Evolutionary conservation across 2,113 vertebrate species (phyloP).

Genomic region (Scortum barcoo): DNA sequence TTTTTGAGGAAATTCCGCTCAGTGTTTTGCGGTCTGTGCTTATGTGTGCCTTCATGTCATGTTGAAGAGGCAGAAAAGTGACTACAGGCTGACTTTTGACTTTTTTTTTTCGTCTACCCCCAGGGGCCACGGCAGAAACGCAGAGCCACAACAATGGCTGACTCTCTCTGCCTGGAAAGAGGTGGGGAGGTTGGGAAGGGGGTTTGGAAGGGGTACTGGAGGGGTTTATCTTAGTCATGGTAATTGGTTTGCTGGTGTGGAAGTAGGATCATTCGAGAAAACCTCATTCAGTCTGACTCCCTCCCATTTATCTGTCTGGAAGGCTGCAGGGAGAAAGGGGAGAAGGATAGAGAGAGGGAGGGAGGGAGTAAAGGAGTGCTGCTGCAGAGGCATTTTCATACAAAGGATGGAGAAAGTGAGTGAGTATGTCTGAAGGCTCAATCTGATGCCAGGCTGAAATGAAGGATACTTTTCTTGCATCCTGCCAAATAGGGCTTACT

Average conservation of each 20-base stretch:
- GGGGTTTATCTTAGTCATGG: slow-evolving; percentile 87
- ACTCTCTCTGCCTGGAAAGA: slow-evolving; percentile 65
- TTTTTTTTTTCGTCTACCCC: slow-evolving; percentile 42
- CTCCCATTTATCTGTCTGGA: slow-evolving; percentile 86
- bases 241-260: slow-evolving; percentile 87
- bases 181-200: slow-evolving; percentile 21
- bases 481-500: slow-evolving; percentile 51
- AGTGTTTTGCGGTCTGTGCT: slow-evolving; percentile 45
- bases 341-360: slow-evolving; percentile 47
- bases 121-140: slow-evolving; percentile 47
- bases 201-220: slow-evolving; percentile 57
- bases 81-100: slow-evolving; percentile 67
- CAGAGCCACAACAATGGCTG: slow-evolving; percentile 72
- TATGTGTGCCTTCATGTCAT: slow-evolving; percentile 47
- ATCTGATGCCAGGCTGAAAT: slow-evolving; percentile 77
- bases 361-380: slow-evolving; percentile 57
- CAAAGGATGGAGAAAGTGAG: slow-evolving; percentile 72
- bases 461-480: slow-evolving; percentile 71
- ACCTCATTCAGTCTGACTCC: slow-evolving; percentile 83
- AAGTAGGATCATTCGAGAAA: slow-evolving; percentile 86
- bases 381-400: slow-evolving; percentile 78
- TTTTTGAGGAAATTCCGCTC: slow-evolving; percentile 33
- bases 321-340: slow-evolving; percentile 67
- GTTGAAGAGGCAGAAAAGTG: slow-evolving; percentile 63
- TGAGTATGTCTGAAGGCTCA: slow-evolving; percentile 68